These are phyloP conservation scores for Drosophila neotestacea DNA, from an alignment of 2,888 invertebrate genomes.

Conservation along the genomic window DNA sequence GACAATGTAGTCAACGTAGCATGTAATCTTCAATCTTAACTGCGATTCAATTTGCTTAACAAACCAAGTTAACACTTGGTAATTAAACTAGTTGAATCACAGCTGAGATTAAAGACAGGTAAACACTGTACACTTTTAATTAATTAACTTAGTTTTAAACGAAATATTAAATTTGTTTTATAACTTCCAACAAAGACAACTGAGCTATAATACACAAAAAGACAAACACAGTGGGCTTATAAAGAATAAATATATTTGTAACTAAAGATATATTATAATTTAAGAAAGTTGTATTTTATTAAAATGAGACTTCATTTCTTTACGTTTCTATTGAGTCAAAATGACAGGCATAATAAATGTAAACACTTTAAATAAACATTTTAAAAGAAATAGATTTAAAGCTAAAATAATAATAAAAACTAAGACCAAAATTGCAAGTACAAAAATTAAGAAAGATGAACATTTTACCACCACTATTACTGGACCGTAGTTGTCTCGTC, in stretches of 20 bases:
- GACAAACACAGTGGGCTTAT: too few relatives aligned
- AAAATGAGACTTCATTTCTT: neutral
- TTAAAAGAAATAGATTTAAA: constrained; percentile 1
- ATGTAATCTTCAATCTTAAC: constrained; percentile 1
- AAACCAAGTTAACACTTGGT: neutral
- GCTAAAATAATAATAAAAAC: constrained; percentile 1
- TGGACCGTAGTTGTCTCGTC: constrained; percentile 34
- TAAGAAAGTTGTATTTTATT: neutral
- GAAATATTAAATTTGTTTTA: neutral
- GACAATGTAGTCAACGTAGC: constrained; percentile 3
- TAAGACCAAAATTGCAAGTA: constrained; percentile 33
- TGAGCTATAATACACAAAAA: too few relatives aligned
- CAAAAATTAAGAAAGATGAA: neutral
- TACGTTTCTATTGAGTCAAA: neutral
- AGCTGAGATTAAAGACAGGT: constrained; percentile 6
- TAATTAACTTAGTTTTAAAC: constrained; percentile 2
- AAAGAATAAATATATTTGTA: neutral
- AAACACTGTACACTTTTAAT: constrained; percentile 15
- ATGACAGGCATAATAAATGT: constrained; percentile 25
- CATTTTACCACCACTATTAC: constrained; percentile 12
- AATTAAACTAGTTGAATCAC: constrained; percentile 19
- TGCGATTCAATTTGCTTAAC: constrained; percentile 22
- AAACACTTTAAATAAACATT: neutral
- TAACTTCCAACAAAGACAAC: too few relatives aligned
- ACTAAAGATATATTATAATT: neutral